Percentiles rank a stretch among this genome's conserved stretches.
phyloP scores from a whole-genome alignment of 2,113 vertebrate species.

The Artemisiospiza belli region DNA sequence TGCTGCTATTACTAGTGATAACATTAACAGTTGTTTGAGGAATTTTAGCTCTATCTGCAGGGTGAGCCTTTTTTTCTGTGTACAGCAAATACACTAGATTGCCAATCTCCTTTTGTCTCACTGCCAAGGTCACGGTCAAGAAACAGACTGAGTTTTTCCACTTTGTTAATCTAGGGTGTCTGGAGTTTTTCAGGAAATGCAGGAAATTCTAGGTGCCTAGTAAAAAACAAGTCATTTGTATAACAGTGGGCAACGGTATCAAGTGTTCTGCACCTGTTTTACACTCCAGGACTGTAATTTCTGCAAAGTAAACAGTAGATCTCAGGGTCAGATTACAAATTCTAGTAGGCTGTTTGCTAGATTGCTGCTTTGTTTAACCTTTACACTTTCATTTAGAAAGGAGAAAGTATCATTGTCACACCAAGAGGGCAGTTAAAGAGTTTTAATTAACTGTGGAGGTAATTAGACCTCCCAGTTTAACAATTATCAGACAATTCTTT shows the following conservation, averaged over 20 bases:
- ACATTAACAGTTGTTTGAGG: not conserved
- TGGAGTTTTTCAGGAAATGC: constrained; percentile 46
- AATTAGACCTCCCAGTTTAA: constrained; percentile 62
- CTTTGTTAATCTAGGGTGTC: constrained; percentile 47
- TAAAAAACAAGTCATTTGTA: constrained; percentile 44
- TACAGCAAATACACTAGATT: constrained; percentile 16
- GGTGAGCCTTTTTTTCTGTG: not conserved
- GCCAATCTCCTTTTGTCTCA: constrained; percentile 45
- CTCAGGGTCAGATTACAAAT: constrained; percentile 63
- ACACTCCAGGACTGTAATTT: constrained; percentile 47
- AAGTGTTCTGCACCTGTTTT: constrained; percentile 62
- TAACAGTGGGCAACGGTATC: constrained; percentile 45
- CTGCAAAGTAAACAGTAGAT: constrained; percentile 67
- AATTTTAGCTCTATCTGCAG: not conserved
- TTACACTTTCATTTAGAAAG: constrained; percentile 60
- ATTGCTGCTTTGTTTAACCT: constrained; percentile 52
- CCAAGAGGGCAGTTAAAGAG: constrained; percentile 57
- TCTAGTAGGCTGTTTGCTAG: constrained; percentile 51
- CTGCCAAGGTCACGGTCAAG: constrained; percentile 57
- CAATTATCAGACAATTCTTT: constrained; percentile 48
- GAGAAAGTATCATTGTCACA: constrained; percentile 47
- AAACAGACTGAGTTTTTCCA: constrained; percentile 45
- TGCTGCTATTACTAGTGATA: not conserved
- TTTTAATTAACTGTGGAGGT: constrained; percentile 64
- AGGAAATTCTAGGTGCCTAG: constrained; percentile 30